Evolutionary conservation across 1,140 invertebrate genomes (phyloP).

Genomic region (Microvelia longipes): DNA sequence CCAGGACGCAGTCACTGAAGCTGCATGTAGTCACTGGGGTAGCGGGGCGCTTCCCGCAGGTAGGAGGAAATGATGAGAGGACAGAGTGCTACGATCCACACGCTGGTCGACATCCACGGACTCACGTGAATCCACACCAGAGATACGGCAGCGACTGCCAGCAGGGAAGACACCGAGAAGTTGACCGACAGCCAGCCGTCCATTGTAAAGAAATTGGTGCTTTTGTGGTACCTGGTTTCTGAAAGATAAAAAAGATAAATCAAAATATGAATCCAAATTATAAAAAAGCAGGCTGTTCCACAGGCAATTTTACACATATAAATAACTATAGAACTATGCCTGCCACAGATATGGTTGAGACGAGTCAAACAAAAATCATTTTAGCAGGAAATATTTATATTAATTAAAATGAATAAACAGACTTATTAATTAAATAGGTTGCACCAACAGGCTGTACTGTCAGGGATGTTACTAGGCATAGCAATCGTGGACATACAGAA

Average conservation of each 20-base stretch:
- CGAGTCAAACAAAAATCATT: no score
- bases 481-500: no score
- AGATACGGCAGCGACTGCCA: constrained; percentile 5
- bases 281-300: no score
- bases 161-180: constrained; percentile 7
- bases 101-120: constrained; percentile 5
- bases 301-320: no score
- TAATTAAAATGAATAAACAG: no score
- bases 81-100: neutral
- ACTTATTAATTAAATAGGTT: no score
- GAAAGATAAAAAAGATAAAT: neutral
- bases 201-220: constrained; percentile 9
- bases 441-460: no score
- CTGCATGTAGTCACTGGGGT: constrained; percentile 9
- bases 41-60: neutral
- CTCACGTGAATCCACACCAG: constrained; percentile 9
- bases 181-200: constrained; percentile 9
- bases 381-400: no score
- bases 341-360: no score
- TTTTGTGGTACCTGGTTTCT: constrained; percentile 3
- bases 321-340: no score
- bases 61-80: neutral
- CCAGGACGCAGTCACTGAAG: constrained; percentile 21
- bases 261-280: no score
- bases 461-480: no score